Evolutionary conservation across 2,113 vertebrate genomes (phyloP).

Genomic region (Chitala chitala): DNA sequence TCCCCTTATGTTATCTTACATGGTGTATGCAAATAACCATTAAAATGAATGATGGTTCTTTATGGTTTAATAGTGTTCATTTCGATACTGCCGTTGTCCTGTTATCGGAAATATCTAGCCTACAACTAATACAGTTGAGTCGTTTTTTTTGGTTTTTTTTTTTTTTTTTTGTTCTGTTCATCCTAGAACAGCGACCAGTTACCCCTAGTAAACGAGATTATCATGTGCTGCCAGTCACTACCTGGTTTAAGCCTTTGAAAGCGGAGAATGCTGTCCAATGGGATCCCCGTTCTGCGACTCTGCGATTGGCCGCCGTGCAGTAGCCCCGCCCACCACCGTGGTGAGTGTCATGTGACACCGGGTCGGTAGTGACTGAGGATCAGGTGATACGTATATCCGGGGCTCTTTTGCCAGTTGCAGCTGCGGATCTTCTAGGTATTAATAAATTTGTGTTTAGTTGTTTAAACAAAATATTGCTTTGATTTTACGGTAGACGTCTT

Average conservation of each 20-base stretch:
- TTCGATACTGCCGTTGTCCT: too few relatives aligned
- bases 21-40: too few relatives aligned
- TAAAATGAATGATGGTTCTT: too few relatives aligned
- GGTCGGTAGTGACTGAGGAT: constrained; percentile 27
- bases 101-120: too few relatives aligned
- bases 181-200: not conserved
- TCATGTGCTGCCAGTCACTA: not conserved
- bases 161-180: not conserved
- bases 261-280: not conserved
- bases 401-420: constrained; percentile 58
- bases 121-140: not conserved
- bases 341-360: constrained; percentile 58
- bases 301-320: not conserved
- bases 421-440: constrained; percentile 25
- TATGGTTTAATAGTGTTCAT: too few relatives aligned
- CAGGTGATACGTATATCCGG: constrained; percentile 57
- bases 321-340: constrained; percentile 37
- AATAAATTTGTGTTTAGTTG: not conserved
- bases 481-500: too few relatives aligned
- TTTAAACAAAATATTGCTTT: too few relatives aligned
- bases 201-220: not conserved
- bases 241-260: not conserved
- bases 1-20: too few relatives aligned
- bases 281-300: not conserved
- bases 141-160: not conserved